A percentile compares a stretch with the other conserved stretches of the same genome.
These are phyloP conservation scores for Hippocampus barbouri DNA, from an alignment of 2,113 vertebrate species.

Conservation along the genomic window DNA sequence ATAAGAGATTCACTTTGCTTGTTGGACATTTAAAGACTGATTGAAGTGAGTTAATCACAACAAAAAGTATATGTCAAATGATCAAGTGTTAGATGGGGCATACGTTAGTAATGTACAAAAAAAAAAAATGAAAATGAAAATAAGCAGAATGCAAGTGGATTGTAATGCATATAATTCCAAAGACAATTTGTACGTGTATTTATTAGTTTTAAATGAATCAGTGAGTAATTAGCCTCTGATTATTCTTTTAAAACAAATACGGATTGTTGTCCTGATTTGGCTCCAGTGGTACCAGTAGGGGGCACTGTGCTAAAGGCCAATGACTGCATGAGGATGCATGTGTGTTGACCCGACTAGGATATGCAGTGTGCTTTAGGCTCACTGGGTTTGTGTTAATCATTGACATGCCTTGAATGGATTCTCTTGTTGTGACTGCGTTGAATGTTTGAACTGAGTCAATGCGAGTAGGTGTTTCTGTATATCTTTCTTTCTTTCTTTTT, in stretches of 20 bases:
- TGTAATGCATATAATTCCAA: not conserved
- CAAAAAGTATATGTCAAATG: not conserved
- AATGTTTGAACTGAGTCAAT: conserved; percentile 52
- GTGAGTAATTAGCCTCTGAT: not conserved
- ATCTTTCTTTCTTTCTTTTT: not conserved
- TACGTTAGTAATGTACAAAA: not conserved
- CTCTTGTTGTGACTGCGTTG: conserved; percentile 29
- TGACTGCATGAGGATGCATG: not conserved
- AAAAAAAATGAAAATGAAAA: no score
- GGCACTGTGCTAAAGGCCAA: conserved; percentile 73
- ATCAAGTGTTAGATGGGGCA: not conserved
- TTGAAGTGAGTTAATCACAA: no score
- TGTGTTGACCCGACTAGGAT: conserved; percentile 14
- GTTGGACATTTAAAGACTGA: no score
- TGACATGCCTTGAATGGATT: conserved; percentile 36
- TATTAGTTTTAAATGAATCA: not conserved
- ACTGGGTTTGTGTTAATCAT: conserved; percentile 50
- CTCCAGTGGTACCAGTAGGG: conserved; percentile 62
- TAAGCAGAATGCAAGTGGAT: not conserved
- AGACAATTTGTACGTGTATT: not conserved
- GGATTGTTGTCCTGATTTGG: not conserved
- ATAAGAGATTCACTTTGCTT: no score
- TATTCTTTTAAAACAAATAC: not conserved
- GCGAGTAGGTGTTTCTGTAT: conserved; percentile 20
- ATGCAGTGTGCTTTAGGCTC: conserved; percentile 36